Evolutionary conservation across 2,888 invertebrate genomes (phyloP).

Genomic region (Drosophila fulvimacula): DNA sequence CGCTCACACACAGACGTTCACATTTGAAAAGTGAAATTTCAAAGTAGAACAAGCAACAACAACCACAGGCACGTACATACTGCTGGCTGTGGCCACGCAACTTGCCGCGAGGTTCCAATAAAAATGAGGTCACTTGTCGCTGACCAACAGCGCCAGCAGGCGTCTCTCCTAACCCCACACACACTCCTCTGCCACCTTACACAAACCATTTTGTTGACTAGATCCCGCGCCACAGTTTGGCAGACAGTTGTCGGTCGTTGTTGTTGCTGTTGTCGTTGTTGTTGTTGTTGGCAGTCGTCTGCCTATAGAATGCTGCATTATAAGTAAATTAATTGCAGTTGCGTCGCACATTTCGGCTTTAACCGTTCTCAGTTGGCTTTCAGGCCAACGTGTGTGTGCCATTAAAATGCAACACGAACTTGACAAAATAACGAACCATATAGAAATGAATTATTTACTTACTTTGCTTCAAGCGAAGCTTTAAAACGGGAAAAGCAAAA

Average conservation of each 20-base stretch:
- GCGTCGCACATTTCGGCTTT: conserved; percentile 65
- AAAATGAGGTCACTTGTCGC: conserved; percentile 74
- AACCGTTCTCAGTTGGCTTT: conserved; percentile 63
- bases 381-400: conserved; percentile 62
- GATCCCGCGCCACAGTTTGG: conserved; percentile 55
- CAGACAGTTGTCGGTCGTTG: conserved; percentile 20
- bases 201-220: conserved; percentile 50
- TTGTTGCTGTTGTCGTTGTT: conserved; percentile 23
- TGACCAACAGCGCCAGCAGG: conserved; percentile 59
- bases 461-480: background rate
- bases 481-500: background rate
- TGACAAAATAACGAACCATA: conserved; percentile 51
- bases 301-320: conserved; percentile 59
- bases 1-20: conserved; percentile 33
- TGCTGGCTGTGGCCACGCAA: conserved; percentile 59
- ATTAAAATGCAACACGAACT: conserved; percentile 75
- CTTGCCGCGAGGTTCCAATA: conserved; percentile 71
- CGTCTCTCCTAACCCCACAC: conserved; percentile 24
- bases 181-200: conserved; percentile 10
- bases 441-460: conserved; percentile 18
- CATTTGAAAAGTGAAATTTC: conserved; percentile 77
- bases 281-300: conserved; percentile 39
- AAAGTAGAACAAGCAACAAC: conserved; percentile 68
- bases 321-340: conserved; percentile 76
- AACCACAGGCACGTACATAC: conserved; percentile 53